These are phyloP conservation scores for Spinus pinus DNA, from an alignment of 2,797 vertebrate genomes.

Conservation along the genomic window DNA sequence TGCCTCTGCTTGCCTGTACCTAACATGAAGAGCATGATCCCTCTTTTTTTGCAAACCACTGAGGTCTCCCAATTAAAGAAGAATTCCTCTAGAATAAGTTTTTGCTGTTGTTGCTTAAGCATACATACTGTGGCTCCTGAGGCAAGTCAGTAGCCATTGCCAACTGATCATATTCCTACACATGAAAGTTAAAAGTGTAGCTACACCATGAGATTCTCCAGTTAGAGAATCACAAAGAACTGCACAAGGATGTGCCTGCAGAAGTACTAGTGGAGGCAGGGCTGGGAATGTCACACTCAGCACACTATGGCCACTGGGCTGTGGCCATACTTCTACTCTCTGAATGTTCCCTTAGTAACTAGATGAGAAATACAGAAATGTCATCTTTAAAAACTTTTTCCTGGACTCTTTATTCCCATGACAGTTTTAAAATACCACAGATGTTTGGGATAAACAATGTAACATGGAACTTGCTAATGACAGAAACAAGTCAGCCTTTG, in stretches of 20 bases:
- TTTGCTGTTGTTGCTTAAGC: background rate
- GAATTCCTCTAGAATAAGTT: background rate
- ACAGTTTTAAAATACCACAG: background rate
- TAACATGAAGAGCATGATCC: background rate
- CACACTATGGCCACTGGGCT: background rate
- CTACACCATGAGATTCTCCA: background rate
- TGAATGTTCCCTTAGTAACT: background rate
- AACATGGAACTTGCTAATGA: background rate
- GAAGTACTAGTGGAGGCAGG: background rate
- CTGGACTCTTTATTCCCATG: background rate
- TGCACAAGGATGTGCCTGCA: rapidly evolving
- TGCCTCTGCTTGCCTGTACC: background rate
- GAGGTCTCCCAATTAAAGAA: background rate
- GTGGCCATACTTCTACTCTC: background rate
- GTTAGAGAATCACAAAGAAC: background rate
- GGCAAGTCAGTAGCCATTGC: background rate
- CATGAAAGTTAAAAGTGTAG: background rate
- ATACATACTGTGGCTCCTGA: background rate
- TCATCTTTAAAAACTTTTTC: background rate
- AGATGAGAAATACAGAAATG: background rate
- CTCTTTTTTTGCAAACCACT: background rate
- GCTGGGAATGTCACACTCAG: background rate
- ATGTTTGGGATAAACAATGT: background rate
- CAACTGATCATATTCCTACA: background rate
- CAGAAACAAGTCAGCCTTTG: background rate